Evolutionary conservation across 1,140 invertebrate species (phyloP), one percentile per base, ranked within the genome.

Genomic region (Ceratosolen fusciceps): DNA sequence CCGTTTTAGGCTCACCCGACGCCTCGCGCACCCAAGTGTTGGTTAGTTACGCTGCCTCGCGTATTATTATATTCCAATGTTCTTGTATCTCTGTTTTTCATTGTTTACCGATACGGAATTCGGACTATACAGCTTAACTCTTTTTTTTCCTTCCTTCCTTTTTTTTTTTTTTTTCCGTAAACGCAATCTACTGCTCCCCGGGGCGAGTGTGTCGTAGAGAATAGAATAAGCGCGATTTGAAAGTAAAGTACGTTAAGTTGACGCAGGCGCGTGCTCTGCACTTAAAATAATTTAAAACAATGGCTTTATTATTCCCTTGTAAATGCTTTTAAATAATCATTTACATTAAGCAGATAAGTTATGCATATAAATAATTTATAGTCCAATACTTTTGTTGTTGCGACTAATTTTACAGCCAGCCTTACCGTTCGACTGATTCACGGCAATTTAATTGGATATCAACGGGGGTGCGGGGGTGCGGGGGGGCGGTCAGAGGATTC

Each of bases 211-310:
- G 4, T n/a, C n/a, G n/a, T n/a, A 19, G 1, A 60, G 0, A 31
- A 60, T 14, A 58, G 26, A 58, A 26, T 9, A 0, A 60, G 31
- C 31, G 2, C 7, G 19, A 58, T 58, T 1, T 58, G 56, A 12
- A 58, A 29, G 56, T 58, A 58, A 29, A 58, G 56, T 58, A 56
- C 12, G n/a, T n/a, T n/a, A n/a, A n/a, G n/a, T n/a, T n/a, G n/a
- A n/a, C n/a, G n/a, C n/a, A n/a, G n/a, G n/a, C n/a, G n/a, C n/a
- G n/a, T n/a, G n/a, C n/a, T n/a, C n/a, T n/a, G n/a, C n/a, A n/a
- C n/a, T n/a, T n/a, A n/a, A n/a, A 58, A 58, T 2, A 29, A 58
- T 29, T 16, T 29, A 26, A 58, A 29, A 4, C 2, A 10, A 29
- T 58, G 56, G n/a, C 26, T 24, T n/a, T 43, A 43, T 43, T 43